Evolutionary conservation across 2,888 invertebrate species (phyloP).

Genomic region (Lithophane ornitopus): DNA sequence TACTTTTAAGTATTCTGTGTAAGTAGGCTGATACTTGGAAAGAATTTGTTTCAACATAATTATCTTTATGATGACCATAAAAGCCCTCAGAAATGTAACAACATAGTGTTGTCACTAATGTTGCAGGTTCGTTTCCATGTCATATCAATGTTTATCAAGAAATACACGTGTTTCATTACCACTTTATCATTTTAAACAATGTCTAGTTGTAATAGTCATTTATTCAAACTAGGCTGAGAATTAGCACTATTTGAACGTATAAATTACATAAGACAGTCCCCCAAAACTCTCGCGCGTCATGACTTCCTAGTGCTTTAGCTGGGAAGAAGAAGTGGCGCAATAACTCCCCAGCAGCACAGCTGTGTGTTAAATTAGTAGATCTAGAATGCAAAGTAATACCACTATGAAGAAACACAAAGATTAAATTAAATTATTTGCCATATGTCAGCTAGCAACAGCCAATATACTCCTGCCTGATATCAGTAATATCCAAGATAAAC

Average conservation of each 20-base stretch:
- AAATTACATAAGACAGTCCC: not conserved
- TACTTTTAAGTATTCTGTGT: constrained; percentile 22
- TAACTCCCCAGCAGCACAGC: not conserved
- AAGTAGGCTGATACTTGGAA: constrained; percentile 1
- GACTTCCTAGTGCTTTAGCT: not conserved
- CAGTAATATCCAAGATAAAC: not conserved
- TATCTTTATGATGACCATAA: not conserved
- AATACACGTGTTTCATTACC: too few species aligned
- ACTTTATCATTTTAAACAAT: constrained; percentile 23
- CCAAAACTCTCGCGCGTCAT: too few species aligned
- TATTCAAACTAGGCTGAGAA: not conserved
- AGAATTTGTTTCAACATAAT: constrained; percentile 6
- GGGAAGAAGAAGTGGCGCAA: not conserved
- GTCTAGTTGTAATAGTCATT: not conserved
- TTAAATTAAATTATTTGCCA: not conserved
- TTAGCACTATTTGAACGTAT: not conserved
- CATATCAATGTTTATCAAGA: too few species aligned
- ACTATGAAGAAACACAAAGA: not conserved
- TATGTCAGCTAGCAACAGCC: not conserved
- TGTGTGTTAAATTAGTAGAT: not conserved
- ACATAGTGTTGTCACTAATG: too few species aligned
- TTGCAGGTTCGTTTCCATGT: too few species aligned
- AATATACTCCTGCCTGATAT: not conserved
- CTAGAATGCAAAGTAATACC: not conserved
- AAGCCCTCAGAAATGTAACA: too few species aligned